Evolutionary conservation across 2,113 vertebrate species (phyloP), one percentile per base, ranked within the genome.

Genomic region (Gnathonemus longibarbis): DNA sequence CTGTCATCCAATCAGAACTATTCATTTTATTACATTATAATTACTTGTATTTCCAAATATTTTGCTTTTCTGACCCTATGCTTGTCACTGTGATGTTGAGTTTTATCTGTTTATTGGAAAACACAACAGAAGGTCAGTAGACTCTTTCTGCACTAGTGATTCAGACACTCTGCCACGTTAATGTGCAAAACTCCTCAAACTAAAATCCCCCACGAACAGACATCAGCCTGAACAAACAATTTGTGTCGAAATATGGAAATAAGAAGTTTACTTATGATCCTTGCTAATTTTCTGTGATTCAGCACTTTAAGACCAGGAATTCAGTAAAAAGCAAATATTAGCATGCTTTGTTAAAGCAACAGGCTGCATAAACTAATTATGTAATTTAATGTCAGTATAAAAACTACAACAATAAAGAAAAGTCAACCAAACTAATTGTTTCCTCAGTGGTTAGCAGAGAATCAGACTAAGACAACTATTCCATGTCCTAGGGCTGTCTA

Each of bases 211-310:
- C 21, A 49, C 77, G 85, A 88, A 74, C 39, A 45, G 56, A 27
- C 27, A 77, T 62, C 62, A 77, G 85, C 56, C 66, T 17, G 39
- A 87, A 48, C 84, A 74, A 77, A 90, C 87, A 84, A 77, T 90
- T 21, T 88, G 46, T 90, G 45, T 39, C 5, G 19, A 80, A 86
- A 87, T 52, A 45, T 52, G 19, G 56, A 90, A 90, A 46, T 90
- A 88, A 87, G 85, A 80, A 66, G 62, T 88, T 90, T 90, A 80
- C 66, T 77, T 11, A n/a, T n/a, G 58, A 90, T 90, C 85, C 85
- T 27, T 15, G 56, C n/a, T 2, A 87, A 87, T 74, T 27, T 58
- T 27, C 39, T 42, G 21, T 86, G 24, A 89, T 85, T 90, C 83
- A 11, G 83, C 53, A 49, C 42, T 87, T 87, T n/a, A 56, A 56